Evolutionary conservation across 2,113 vertebrate genomes (phyloP), one percentile per base, ranked within the genome.

Genomic region (Acrocephalus kingi): DNA sequence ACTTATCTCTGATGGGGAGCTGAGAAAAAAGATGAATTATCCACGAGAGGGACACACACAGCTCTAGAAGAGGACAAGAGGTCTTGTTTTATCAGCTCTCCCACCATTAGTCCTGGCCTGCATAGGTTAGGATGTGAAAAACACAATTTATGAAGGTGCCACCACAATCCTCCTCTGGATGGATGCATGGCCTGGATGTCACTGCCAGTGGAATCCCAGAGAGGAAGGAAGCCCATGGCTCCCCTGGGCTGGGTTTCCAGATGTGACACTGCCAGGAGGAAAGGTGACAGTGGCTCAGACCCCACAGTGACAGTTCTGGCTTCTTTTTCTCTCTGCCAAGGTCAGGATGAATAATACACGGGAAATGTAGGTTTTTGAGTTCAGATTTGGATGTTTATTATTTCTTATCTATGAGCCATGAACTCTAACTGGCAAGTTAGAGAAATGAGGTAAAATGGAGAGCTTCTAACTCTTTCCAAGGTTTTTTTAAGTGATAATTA

Each of bases 171-270:
- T 33, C 18, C 35, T 63, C 51, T 58, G 37, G 35, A 33, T 31
- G 22, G 37, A 39, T 39, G 37, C 8, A 3, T 5, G 39, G 18
- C 58, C 46, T 31, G 31, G 55, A 48, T 27, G 41, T 55, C 17
- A 37, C 24, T 84, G 24, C 54, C 68, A 35, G 30, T 8, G 24
- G n/a, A 77, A 61, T 5, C 54, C 5, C 23, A 31, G 46, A 20
- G 31, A 28, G 13, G 37, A 49, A 31, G 22, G 35, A 28, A 52
- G 24, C 0, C 2, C 37, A 0, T 0, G 21, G 54, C 3, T 41
- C 7, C 37, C 61, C 55, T 58, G 63, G 75, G 35, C 28, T 66
- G 55, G 20, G 15, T 30, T 80, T 84, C 30, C 66, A 49, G 46
- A 1, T 15, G 59, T 64, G 74, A 14, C n/a, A 7, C 30, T 73